phyloP scores from a whole-genome alignment of 2,797 vertebrate genomes.

The Myoxocephalus aenaeus region DNA sequence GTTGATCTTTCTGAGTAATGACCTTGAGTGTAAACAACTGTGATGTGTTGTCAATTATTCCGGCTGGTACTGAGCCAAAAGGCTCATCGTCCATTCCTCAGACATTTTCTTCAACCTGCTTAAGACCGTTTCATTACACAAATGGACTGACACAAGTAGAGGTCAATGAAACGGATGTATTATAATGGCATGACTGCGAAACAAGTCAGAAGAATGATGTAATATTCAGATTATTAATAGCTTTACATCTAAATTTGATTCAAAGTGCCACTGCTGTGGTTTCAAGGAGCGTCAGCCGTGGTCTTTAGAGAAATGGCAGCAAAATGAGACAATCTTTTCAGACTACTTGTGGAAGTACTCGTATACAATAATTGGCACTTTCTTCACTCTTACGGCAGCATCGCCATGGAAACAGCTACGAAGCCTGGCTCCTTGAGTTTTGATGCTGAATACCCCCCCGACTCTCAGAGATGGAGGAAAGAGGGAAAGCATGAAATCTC shows the following conservation, averaged over 20 bases:
- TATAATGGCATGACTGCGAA: slow-evolving; percentile 24
- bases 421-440: slow-evolving; percentile 69
- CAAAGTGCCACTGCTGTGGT: slow-evolving; percentile 31
- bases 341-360: slow-evolving; percentile 72
- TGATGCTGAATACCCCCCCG: slow-evolving; percentile 63
- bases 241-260: slow-evolving; percentile 28
- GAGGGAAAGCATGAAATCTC: slow-evolving; percentile 43
- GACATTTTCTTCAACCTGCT: slow-evolving; percentile 40
- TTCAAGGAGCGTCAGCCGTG: slow-evolving; percentile 34
- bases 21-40: slow-evolving; percentile 37
- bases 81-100: slow-evolving; percentile 49
- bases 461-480: slow-evolving; percentile 50
- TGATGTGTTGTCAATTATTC: slow-evolving; percentile 49
- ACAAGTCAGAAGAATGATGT: slow-evolving; percentile 30
- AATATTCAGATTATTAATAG: slow-evolving; percentile 11
- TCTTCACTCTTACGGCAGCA: slow-evolving; percentile 53
- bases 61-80: slow-evolving; percentile 46
- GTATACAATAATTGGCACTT: slow-evolving; percentile 77
- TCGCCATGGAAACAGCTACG: slow-evolving; percentile 75
- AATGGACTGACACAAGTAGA: slow-evolving; percentile 46
- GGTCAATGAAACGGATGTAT: slow-evolving; percentile 34
- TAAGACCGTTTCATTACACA: slow-evolving; percentile 47
- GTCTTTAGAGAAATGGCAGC: slow-evolving; percentile 30
- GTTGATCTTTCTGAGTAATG: slow-evolving; percentile 34
- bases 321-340: slow-evolving; percentile 60